phyloP scores from a whole-genome alignment of 2,888 invertebrate genomes.

The Drosophila paranaensis region DNA sequence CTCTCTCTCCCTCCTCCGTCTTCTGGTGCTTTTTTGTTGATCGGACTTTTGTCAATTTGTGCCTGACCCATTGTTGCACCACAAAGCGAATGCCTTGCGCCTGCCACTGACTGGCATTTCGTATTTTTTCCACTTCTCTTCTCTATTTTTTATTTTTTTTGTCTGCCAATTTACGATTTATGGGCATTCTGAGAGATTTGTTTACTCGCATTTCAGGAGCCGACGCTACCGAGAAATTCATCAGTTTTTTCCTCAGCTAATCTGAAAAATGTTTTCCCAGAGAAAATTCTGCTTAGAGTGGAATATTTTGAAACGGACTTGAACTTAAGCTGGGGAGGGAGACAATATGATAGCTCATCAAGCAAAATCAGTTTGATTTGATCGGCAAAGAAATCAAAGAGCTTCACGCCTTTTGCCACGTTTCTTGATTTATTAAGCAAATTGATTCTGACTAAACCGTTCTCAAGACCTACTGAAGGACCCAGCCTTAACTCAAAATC shows the following conservation, averaged over 20 bases:
- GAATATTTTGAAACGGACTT: too few species aligned
- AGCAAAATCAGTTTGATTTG: too few species aligned
- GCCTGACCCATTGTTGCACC: conserved; percentile 36
- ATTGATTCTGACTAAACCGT: too few species aligned
- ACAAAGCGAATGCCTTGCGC: conserved; percentile 22
- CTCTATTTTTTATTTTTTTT: background rate
- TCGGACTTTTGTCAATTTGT: conserved; percentile 36
- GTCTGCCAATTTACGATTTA: conserved; percentile 14
- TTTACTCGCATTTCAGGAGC: conserved; percentile 1
- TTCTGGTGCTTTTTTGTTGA: conserved; percentile 1
- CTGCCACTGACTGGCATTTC: conserved; percentile 26
- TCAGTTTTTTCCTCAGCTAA: background rate
- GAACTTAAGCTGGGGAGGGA: background rate
- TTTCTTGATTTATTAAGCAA: too few species aligned
- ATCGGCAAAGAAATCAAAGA: too few species aligned
- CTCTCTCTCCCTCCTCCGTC: too few species aligned
- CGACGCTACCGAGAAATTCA: conserved; percentile 3
- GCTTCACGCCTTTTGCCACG: too few species aligned
- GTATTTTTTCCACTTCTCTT: background rate
- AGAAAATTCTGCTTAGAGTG: too few species aligned
- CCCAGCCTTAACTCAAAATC: too few species aligned
- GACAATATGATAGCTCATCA: too few species aligned
- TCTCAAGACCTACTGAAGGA: too few species aligned
- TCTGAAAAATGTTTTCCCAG: background rate
- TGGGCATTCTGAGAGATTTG: conserved; percentile 34